phyloP scores from a whole-genome alignment of 2,888 invertebrate genomes.

The Dynastes grantii region DNA sequence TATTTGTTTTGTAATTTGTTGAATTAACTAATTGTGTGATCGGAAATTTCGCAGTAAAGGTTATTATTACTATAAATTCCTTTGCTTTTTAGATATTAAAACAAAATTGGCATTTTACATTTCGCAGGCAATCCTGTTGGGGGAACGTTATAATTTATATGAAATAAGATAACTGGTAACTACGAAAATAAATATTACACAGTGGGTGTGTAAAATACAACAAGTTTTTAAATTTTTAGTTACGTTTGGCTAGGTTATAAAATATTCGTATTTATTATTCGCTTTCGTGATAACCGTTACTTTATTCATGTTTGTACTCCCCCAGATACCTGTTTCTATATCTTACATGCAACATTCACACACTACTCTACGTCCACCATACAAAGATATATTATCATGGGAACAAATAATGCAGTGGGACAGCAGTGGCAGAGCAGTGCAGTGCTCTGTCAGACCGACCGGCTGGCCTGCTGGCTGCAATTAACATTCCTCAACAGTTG shows the following conservation, averaged over 20 bases:
- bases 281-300: background rate
- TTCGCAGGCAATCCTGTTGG: too few species aligned
- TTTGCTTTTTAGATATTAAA: too few species aligned
- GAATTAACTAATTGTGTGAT: too few species aligned
- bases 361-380: conserved; percentile 18
- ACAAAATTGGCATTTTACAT: too few species aligned
- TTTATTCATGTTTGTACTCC: conserved; percentile 1
- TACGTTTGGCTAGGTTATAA: background rate
- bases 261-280: background rate
- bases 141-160: too few species aligned
- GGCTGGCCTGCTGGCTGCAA: conserved; percentile 64
- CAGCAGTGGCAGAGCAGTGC: conserved; percentile 45
- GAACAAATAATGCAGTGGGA: conserved; percentile 49
- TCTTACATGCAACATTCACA: conserved; percentile 27
- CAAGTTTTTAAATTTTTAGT: too few species aligned
- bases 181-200: too few species aligned
- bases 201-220: too few species aligned
- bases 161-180: too few species aligned
- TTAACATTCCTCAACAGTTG: conserved; percentile 69
- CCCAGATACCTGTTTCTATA: conserved; percentile 3
- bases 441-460: conserved; percentile 63
- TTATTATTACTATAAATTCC: background rate
- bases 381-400: conserved; percentile 40
- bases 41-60: too few species aligned
- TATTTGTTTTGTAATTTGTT: too few species aligned